Evolutionary conservation across 2,113 vertebrate genomes (phyloP), one percentile per base, ranked within the genome.

Genomic region (Mastomys coucha): DNA sequence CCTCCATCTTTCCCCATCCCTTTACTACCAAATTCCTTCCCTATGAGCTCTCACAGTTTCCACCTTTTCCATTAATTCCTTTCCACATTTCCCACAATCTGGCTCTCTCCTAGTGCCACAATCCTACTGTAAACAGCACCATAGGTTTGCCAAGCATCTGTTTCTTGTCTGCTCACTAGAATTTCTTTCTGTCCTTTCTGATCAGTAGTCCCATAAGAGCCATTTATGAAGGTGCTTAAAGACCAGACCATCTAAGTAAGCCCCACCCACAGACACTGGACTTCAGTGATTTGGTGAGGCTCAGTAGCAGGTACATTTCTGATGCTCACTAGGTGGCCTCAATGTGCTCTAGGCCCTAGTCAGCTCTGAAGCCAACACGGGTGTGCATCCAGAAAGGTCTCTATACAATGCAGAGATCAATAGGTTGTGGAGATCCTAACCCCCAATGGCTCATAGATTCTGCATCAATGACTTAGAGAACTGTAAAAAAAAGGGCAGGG

Each of bases 341-440:
- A 16, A 60, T 26, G 0, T 0, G 39, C 10, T 11, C 1, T 31
- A 49, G 72, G 53, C 2, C 6, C 20, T 24, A n/a, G 56, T 20
- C 12, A 17, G 31, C 24, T n/a, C 5, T 73, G 7, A 2, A 51
- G 26, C 56, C 5, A 33, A 33, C 2, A 6, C 4, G 28, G 12
- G 1, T 28, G 7, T 5, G 6, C 4, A n/a, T 2, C 8, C 22
- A n/a, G 33, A 33, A 33, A 88, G 45, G 11, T 24, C 10, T 72
- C 28, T 60, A 1, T 7, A 39, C 12, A 76, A 39, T 85, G 39
- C 26, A 65, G 58, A 85, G 14, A 42, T 28, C 26, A 45, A 85
- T 28, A 36, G 39, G 65, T 17, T 45, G n/a, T 85, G 58, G 39
- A 24, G 26, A 85, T 45, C 16, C 8, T 60, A 60, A 22, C 2